phyloP scores from a whole-genome alignment of 2,888 invertebrate genomes.

The Stratiomys singularior region DNA sequence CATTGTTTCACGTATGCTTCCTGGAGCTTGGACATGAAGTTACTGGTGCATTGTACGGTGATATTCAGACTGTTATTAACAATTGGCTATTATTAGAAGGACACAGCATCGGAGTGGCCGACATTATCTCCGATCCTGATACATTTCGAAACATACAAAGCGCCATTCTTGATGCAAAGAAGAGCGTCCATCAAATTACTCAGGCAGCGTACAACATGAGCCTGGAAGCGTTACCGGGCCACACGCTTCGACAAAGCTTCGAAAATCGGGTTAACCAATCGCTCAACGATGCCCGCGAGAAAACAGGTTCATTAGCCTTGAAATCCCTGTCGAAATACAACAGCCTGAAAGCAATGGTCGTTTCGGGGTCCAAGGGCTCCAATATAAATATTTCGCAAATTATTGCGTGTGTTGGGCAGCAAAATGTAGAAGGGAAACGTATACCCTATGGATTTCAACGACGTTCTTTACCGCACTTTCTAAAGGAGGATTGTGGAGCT shows the following conservation, averaged over 20 bases:
- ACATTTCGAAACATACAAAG: conserved; percentile 98
- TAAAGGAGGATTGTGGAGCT: conserved; percentile 99
- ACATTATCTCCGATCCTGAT: conserved; percentile 99
- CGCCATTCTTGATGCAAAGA: conserved; percentile 98
- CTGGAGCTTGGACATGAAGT: conserved; percentile 96
- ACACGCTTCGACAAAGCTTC: conserved; percentile 98
- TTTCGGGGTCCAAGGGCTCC: conserved; percentile 98
- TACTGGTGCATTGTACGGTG: conserved; percentile 95
- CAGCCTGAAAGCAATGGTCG: conserved; percentile 99
- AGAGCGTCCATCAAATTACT: conserved; percentile 99
- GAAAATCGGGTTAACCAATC: conserved; percentile 99
- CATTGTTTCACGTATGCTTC: conserved; percentile 96
- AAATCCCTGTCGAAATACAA: conserved; percentile 99
- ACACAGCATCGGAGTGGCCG: conserved; percentile 97
- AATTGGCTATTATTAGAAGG: conserved; percentile 97
- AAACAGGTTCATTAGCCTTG: conserved; percentile 99
- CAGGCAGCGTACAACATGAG: conserved; percentile 99
- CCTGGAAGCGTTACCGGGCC: conserved; percentile 98
- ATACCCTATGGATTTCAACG: conserved; percentile 99
- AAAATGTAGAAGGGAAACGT: conserved; percentile 99
- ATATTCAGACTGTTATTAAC: conserved; percentile 99
- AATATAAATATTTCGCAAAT: conserved; percentile 99
- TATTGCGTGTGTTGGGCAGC: conserved; percentile 99
- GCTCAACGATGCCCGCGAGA: conserved; percentile 99
- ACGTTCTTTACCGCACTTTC: conserved; percentile 98